Evolutionary conservation across 2,888 invertebrate species (phyloP), one percentile per base, ranked within the genome.

Genomic region (Stegana nigrithorax): DNA sequence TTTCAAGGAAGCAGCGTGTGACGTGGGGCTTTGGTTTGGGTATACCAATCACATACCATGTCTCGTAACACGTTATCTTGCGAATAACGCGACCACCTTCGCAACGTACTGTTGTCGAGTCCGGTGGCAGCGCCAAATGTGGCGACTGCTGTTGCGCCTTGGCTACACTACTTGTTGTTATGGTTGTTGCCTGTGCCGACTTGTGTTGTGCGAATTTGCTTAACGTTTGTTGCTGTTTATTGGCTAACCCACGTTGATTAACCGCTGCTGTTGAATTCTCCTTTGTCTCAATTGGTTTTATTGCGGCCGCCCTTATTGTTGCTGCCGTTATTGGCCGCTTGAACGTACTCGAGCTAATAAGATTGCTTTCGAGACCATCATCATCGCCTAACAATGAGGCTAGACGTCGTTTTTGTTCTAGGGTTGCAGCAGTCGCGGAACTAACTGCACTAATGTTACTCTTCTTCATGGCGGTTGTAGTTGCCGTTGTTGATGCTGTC

Each of bases 1-100:
- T 71, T 39, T 84, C 81, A 4, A 85, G 71, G 59, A 66, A 70
- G 69, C 82, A 82, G 68, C 80, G 80, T 29, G 80, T 72, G 21
- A 76, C 69, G 0, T 65, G 69, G 27, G 76, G 70, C 55, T 21
- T 12, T 8, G 4, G 14, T 21, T 65, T 69, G 4, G 82, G 81
- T 45, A 81, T 71, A 60, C 82, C 81, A 17, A 86, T 84, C 17
- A 86, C 85, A 63, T 85, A 84, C 86, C 86, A 86, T 12, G 84
- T 86, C 63, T 86, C 86, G 58, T 84, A 86, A 69, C 85, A 84
- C n/a, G 86, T 86, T 4, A 86, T 83, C 71, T 85, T 86, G 62
- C 84, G 84, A 2, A 85, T 81, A 2, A 85, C 69, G 56, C 83
- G 82, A 17, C 84, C 85, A 8, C 84, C 84, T 59, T 84, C 84